Conservation (phyloP, 2,797 vertebrate genomes). For the Zalophus californianus region DNA sequence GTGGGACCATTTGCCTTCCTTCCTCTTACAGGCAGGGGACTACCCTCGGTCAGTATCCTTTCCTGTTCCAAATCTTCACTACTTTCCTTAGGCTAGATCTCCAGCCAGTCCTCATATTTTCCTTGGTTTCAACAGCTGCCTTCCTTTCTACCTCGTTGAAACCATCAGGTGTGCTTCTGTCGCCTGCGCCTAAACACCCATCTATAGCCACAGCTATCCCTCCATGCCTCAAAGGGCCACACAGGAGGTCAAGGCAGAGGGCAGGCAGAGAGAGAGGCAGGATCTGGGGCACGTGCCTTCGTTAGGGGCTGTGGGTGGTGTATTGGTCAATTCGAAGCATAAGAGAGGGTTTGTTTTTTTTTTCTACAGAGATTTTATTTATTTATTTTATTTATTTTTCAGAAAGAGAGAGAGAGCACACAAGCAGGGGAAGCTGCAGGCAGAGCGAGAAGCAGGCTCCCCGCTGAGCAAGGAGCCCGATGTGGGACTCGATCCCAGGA, state of each 20-base stretch:
- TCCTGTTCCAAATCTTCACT: background rate
- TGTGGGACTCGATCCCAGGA: too few species aligned
- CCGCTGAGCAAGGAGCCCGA: too few species aligned
- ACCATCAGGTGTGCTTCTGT: background rate
- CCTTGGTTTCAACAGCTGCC: background rate
- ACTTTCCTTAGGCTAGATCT: background rate
- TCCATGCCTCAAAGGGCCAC: background rate
- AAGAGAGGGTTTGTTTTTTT: background rate
- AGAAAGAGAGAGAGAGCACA: too few species aligned
- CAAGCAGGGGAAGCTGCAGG: too few species aligned
- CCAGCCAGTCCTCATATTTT: background rate
- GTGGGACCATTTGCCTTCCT: background rate
- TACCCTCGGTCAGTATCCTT: background rate
- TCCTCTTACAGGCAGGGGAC: background rate
- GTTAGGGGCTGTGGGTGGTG: background rate
- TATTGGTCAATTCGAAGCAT: background rate
- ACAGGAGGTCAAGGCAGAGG: background rate
- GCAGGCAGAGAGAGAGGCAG: background rate
- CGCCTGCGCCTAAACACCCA: background rate
- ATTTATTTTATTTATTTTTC: too few species aligned
- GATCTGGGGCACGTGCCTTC: background rate
- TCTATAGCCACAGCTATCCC: background rate
- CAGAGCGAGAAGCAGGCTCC: too few species aligned
- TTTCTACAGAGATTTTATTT: too few species aligned
- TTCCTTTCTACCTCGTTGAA: background rate